Percentiles rank a stretch among this genome's conserved stretches.
phyloP scores from a whole-genome alignment of 2,888 invertebrate genomes.

The Leptinotarsa tumamoca region DNA sequence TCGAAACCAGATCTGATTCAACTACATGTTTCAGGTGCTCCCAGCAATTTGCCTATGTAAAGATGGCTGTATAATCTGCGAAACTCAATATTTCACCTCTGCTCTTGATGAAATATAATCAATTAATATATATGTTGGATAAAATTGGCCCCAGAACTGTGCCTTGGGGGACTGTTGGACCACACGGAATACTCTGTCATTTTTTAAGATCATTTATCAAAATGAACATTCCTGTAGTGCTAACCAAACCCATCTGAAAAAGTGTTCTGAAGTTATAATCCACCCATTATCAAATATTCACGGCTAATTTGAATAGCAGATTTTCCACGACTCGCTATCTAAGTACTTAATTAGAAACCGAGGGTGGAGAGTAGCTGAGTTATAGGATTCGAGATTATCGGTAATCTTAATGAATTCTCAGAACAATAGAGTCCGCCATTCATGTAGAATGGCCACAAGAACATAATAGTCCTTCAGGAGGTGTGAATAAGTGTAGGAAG shows the following conservation, averaged over 20 bases:
- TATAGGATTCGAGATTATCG: constrained; percentile 62
- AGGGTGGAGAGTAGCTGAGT: constrained; percentile 59
- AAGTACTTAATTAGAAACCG: constrained; percentile 62
- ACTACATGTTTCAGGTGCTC: no score
- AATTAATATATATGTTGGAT: no score
- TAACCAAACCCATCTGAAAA: constrained; percentile 5
- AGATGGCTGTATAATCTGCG: no score
- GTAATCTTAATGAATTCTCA: constrained; percentile 63
- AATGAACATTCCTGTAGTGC: background rate
- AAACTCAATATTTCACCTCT: no score
- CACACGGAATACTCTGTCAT: no score
- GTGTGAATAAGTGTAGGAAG: constrained; percentile 54
- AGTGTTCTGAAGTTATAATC: constrained; percentile 42
- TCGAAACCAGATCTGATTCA: no score
- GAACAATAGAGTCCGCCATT: constrained; percentile 56
- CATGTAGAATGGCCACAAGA: constrained; percentile 48
- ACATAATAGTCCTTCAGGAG: constrained; percentile 54
- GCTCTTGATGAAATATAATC: no score
- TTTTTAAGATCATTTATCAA: background rate
- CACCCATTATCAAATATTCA: constrained; percentile 59
- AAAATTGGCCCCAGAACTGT: no score
- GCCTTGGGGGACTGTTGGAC: no score
- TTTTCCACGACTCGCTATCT: constrained; percentile 60
- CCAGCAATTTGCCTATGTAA: no score
- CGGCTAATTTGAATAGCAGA: constrained; percentile 61